These are phyloP conservation scores for Philypnodon macrostomus DNA, from an alignment of 2,797 vertebrate species.

Conservation along the genomic window DNA sequence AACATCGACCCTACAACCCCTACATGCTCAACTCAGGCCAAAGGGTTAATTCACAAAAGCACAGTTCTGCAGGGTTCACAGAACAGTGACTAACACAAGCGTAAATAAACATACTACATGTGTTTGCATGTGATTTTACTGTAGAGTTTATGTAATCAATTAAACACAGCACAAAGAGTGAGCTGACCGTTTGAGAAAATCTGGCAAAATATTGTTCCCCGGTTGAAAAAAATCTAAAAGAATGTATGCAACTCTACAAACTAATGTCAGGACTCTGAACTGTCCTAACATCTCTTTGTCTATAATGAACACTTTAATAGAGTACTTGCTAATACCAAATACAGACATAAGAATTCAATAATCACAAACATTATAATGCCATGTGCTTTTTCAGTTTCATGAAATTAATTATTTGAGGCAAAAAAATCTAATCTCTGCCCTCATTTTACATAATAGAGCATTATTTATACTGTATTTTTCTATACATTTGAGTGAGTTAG, in stretches of 20 bases:
- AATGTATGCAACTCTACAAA: too few species aligned
- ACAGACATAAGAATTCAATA: too few species aligned
- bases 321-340: conserved; percentile 15
- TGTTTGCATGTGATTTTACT: conserved; percentile 51
- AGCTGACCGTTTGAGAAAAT: conserved; percentile 42
- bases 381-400: too few species aligned
- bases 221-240: conserved; percentile 54
- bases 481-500: too few species aligned
- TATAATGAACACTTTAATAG: too few species aligned
- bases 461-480: too few species aligned
- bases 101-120: conserved; percentile 61
- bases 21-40: conserved; percentile 16
- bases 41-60: conserved; percentile 47
- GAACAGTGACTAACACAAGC: conserved; percentile 56
- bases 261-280: too few species aligned
- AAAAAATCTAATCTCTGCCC: too few species aligned
- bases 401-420: too few species aligned
- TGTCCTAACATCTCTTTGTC: too few species aligned
- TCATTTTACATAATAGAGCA: too few species aligned
- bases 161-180: conserved; percentile 45
- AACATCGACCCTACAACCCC: conserved; percentile 54
- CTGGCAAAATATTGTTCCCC: conserved; percentile 53
- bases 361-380: too few species aligned
- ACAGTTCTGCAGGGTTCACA: conserved; percentile 29
- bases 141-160: conserved; percentile 58